These are phyloP conservation scores for Drosophila infuscata DNA, from an alignment of 2,888 invertebrate genomes.

Conservation along the genomic window DNA sequence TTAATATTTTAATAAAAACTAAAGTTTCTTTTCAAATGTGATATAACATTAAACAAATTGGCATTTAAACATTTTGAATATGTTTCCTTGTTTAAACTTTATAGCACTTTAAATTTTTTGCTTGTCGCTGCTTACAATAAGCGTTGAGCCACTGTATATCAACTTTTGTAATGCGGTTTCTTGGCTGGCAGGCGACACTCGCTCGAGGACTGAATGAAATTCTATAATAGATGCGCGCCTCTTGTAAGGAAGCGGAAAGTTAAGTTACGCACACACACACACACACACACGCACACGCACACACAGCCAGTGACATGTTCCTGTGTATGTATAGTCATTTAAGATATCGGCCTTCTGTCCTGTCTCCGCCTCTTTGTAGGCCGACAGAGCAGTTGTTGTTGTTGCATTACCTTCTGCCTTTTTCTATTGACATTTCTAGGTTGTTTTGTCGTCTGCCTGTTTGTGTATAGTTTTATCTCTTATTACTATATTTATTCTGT, in stretches of 20 bases:
- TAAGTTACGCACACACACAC: slow-evolving; percentile 28
- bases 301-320: neutral
- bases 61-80: too few species aligned
- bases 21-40: too few species aligned
- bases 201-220: slow-evolving; percentile 47
- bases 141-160: too few species aligned
- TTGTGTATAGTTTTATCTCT: slow-evolving; percentile 22
- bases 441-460: slow-evolving; percentile 38
- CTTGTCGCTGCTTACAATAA: too few species aligned
- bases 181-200: slow-evolving; percentile 43
- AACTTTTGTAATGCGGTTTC: slow-evolving; percentile 45
- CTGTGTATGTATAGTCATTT: slow-evolving; percentile 40
- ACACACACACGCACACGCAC: slow-evolving; percentile 2
- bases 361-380: slow-evolving; percentile 24
- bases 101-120: too few species aligned
- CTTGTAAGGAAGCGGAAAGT: slow-evolving; percentile 39
- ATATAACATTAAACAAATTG: too few species aligned
- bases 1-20: too few species aligned
- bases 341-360: slow-evolving; percentile 38
- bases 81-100: too few species aligned
- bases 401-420: slow-evolving; percentile 40
- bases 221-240: slow-evolving; percentile 31
- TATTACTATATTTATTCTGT: slow-evolving; percentile 20
- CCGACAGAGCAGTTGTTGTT: slow-evolving; percentile 17
- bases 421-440: slow-evolving; percentile 75